Conservation (phyloP, 2,797 vertebrate genomes). For the Spea hammondii region DNA sequence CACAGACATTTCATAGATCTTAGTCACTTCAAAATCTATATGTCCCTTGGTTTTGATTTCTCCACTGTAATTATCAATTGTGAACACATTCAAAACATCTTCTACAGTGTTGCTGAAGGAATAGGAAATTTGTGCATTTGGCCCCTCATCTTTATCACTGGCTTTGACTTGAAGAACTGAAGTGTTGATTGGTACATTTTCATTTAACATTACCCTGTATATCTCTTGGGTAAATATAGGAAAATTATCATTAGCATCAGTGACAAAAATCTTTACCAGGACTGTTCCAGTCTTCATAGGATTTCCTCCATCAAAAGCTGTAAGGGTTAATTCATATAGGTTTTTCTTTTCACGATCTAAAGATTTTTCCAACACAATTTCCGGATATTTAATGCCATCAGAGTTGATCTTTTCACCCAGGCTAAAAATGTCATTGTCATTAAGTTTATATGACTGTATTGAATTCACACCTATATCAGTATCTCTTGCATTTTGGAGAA, state of each 20-base stretch:
- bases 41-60: constrained; percentile 11
- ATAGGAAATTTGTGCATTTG: constrained; percentile 41
- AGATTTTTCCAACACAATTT: constrained; percentile 40
- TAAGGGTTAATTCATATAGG: constrained; percentile 37
- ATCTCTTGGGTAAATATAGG: constrained; percentile 47
- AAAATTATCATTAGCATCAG: constrained; percentile 50
- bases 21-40: constrained; percentile 34
- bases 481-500: constrained; percentile 59
- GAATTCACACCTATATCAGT: constrained; percentile 57
- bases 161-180: constrained; percentile 33
- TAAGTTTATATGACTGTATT: constrained; percentile 58
- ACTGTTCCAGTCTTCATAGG: constrained; percentile 34
- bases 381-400: constrained; percentile 35
- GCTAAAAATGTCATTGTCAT: constrained; percentile 50
- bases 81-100: constrained; percentile 9
- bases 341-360: constrained; percentile 47
- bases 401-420: constrained; percentile 34
- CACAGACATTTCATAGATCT: constrained; percentile 22
- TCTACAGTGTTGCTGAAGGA: constrained; percentile 7
- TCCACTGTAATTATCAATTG: constrained; percentile 1
- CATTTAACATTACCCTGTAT: constrained; percentile 28
- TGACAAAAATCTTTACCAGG: constrained; percentile 33
- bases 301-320: constrained; percentile 48
- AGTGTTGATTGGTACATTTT: constrained; percentile 32
- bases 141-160: constrained; percentile 39